phyloP scores from a whole-genome alignment of 2,797 vertebrate genomes.

The Clamator glandarius region DNA sequence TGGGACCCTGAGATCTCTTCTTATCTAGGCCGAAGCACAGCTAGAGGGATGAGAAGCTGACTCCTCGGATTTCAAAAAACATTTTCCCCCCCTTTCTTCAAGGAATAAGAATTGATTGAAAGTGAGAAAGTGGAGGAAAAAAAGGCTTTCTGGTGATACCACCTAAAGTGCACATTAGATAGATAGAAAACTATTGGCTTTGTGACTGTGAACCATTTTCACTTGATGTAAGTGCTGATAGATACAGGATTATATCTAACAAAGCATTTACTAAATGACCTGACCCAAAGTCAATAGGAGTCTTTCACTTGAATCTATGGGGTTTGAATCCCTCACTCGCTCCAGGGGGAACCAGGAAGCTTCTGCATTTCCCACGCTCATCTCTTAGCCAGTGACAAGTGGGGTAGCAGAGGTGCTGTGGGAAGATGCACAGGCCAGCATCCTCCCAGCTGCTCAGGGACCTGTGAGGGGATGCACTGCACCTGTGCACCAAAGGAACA shows the following conservation, averaged over 20 bases:
- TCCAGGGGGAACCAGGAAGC: background rate
- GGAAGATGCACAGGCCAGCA: background rate
- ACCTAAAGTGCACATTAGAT: conserved; percentile 67
- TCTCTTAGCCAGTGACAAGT: fast-evolving
- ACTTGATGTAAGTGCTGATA: conserved; percentile 68
- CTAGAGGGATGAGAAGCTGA: conserved; percentile 82
- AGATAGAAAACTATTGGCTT: conserved; percentile 74
- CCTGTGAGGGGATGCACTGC: fast-evolving
- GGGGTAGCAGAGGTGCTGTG: background rate
- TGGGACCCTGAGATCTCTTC: conserved; percentile 82
- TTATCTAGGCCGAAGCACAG: conserved; percentile 84
- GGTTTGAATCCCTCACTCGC: background rate
- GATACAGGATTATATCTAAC: conserved; percentile 58
- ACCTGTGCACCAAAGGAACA: background rate
- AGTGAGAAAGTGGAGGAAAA: conserved; percentile 19
- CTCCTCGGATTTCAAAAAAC: conserved; percentile 83
- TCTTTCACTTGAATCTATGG: conserved; percentile 6
- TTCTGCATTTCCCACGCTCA: background rate
- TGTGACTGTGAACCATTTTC: conserved; percentile 57
- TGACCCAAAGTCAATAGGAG: conserved; percentile 44
- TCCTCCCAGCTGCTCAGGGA: too few relatives aligned
- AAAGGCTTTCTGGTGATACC: conserved; percentile 63
- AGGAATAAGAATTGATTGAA: conserved; percentile 79
- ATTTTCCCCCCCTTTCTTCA: conserved; percentile 55
- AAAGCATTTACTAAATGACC: conserved; percentile 60